These are phyloP conservation scores for Choreutis nemorana DNA, from an alignment of 2,888 invertebrate species.

Conservation along the genomic window DNA sequence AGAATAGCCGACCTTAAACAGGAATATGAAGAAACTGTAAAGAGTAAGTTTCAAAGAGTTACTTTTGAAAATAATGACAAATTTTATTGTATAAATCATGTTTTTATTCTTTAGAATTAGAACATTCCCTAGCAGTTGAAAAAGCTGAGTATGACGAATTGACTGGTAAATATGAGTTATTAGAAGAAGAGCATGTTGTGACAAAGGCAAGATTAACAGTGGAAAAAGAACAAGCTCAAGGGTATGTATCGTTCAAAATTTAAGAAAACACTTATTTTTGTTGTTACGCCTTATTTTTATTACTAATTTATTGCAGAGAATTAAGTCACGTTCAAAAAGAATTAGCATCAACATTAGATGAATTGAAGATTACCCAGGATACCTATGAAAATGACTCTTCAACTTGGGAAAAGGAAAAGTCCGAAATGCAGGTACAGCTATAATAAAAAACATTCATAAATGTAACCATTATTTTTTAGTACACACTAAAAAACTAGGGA, in stretches of 20 bases:
- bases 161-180: constrained; percentile 81
- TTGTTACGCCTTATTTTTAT: constrained; percentile 2
- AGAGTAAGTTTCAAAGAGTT: constrained; percentile 62
- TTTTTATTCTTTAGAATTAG: constrained; percentile 60
- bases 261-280: background rate
- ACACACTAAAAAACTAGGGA: no score
- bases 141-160: constrained; percentile 81
- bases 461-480: no score
- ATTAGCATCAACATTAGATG: constrained; percentile 65
- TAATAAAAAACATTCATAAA: constrained; percentile 8
- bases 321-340: constrained; percentile 69
- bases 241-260: constrained; percentile 36
- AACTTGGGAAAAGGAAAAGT: constrained; percentile 77
- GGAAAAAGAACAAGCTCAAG: constrained; percentile 81
- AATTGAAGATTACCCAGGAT: constrained; percentile 71
- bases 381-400: constrained; percentile 71
- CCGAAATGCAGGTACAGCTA: constrained; percentile 68
- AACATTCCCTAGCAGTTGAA: constrained; percentile 71
- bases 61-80: background rate
- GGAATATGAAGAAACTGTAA: constrained; percentile 72
- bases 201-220: constrained; percentile 83
- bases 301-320: constrained; percentile 53
- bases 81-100: background rate
- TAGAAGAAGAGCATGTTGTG: constrained; percentile 86
- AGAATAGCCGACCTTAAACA: constrained; percentile 72